Percentiles rank a stretch among this genome's conserved stretches.
phyloP scores from a whole-genome alignment of 2,888 invertebrate species.

The Bedellia somnulentella region DNA sequence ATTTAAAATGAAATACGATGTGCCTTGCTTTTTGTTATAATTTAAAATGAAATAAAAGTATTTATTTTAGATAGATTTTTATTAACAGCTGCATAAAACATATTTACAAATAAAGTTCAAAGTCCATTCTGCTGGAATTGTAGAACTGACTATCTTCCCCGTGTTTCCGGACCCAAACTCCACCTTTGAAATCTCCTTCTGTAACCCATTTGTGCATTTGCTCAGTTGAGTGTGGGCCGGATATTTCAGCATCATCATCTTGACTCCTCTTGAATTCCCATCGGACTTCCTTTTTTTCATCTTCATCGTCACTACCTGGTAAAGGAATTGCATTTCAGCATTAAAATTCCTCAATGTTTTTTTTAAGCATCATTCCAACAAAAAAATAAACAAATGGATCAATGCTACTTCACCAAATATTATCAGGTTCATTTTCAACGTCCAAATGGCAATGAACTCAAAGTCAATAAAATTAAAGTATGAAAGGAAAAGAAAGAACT shows the following conservation, averaged over 20 bases:
- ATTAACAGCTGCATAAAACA: no score
- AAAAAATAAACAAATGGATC: no score
- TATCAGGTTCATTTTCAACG: no score
- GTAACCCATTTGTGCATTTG: conserved; percentile 91
- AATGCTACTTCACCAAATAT: no score
- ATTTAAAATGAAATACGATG: no score
- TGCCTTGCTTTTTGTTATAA: no score
- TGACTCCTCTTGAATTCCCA: conserved; percentile 95
- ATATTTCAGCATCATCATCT: conserved; percentile 68
- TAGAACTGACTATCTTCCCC: conserved; percentile 77
- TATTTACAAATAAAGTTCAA: conserved; percentile 82
- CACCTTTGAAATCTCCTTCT: conserved; percentile 81
- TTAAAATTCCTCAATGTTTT: conserved; percentile 33
- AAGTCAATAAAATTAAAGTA: no score
- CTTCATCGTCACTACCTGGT: conserved; percentile 18
- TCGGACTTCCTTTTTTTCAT: conserved; percentile 51
- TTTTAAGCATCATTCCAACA: no score
- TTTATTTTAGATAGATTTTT: no score
- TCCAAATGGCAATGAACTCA: no score
- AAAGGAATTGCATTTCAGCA: conserved; percentile 15
- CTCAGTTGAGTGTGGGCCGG: conserved; percentile 81
- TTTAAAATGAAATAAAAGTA: no score
- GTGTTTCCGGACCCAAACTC: conserved; percentile 84
- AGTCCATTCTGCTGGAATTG: conserved; percentile 86
- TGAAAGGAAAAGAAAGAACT: no score